Evolutionary conservation across 2,888 invertebrate species (phyloP).

Genomic region (Cerastis leucographa): DNA sequence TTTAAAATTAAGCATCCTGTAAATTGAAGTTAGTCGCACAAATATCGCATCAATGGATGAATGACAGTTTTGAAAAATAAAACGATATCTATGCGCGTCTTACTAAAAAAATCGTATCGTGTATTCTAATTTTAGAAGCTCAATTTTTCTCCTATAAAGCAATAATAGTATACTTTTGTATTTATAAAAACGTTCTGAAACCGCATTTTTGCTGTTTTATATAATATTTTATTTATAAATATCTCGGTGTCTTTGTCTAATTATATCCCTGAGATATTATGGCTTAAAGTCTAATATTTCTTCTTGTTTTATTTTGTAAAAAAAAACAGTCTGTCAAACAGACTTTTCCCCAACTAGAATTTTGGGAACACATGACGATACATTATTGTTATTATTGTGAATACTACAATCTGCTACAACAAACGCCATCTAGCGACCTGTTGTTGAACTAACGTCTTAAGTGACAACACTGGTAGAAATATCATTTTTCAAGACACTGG

Average conservation of each 20-base stretch:
- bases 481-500: slow-evolving; percentile 12
- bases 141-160: slow-evolving; percentile 68
- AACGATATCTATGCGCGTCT: not conserved
- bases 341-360: not conserved
- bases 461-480: not conserved
- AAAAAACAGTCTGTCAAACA: slow-evolving; percentile 27
- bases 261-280: not conserved
- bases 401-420: not conserved
- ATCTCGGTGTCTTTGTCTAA: slow-evolving; percentile 25
- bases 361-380: slow-evolving; percentile 1
- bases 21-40: slow-evolving; percentile 2
- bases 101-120: slow-evolving; percentile 8
- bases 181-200: slow-evolving; percentile 68
- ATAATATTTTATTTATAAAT: slow-evolving; percentile 21
- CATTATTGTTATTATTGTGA: not conserved
- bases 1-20: slow-evolving; percentile 4
- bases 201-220: slow-evolving; percentile 67
- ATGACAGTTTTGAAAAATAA: not conserved
- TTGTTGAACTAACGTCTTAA: not conserved
- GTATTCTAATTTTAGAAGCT: slow-evolving; percentile 49
- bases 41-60: not conserved
- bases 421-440: slow-evolving; percentile 41
- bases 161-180: slow-evolving; percentile 72
- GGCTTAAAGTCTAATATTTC: not conserved
- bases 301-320: not conserved